Conservation (phyloP, 30 jellyfish, hydroid and myxozoan genomes). For the Sanderia malayensis region DNA sequence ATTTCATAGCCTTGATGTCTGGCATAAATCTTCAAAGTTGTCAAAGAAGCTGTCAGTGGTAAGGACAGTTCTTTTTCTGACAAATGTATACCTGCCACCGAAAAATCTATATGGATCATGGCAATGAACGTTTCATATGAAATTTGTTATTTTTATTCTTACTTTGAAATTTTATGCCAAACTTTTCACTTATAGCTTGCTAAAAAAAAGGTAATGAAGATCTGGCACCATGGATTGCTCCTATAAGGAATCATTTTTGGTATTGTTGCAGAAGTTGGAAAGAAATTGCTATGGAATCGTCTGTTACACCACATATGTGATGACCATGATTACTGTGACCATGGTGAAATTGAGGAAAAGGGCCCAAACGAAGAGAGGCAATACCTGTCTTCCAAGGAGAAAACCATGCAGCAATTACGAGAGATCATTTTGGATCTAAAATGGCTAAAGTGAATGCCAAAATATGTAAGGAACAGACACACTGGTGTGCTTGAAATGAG, state of each 20-base stretch:
- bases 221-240: too few relatives aligned
- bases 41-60: constrained; percentile 4
- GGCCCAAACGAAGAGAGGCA: too few relatives aligned
- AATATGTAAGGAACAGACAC: constrained; percentile 27
- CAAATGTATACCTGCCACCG: too few relatives aligned
- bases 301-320: constrained; percentile 19
- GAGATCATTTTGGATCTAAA: not conserved
- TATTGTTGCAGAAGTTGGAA: constrained; percentile 9
- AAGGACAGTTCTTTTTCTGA: too few relatives aligned
- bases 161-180: too few relatives aligned
- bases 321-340: constrained; percentile 34
- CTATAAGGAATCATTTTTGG: constrained; percentile 5
- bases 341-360: constrained; percentile 6
- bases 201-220: not conserved
- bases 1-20: constrained; percentile 24
- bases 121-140: too few relatives aligned
- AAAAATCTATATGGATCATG: too few relatives aligned
- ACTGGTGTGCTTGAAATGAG: constrained; percentile 24
- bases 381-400: not conserved
- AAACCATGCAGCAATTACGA: constrained; percentile 1
- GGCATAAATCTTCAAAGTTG: constrained; percentile 32
- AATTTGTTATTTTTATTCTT: too few relatives aligned
- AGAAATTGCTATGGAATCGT: constrained; percentile 24
- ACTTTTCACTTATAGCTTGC: not conserved
- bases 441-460: constrained; percentile 27